Conservation (phyloP, 2,888 invertebrate species). For the Cantharis nigra region DNA sequence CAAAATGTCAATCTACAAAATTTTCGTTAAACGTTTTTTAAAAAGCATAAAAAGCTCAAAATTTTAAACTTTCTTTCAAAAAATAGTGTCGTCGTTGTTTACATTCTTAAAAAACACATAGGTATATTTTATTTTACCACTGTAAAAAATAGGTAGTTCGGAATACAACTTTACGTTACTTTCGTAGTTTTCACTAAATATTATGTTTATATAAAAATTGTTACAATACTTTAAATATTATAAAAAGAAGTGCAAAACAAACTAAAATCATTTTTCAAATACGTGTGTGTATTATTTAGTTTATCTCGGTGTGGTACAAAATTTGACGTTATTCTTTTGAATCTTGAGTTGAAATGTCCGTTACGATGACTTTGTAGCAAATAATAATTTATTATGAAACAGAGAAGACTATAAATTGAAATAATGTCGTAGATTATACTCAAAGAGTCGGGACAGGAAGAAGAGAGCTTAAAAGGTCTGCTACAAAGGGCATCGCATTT, state of each 20-base stretch:
- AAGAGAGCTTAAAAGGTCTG: too few relatives aligned
- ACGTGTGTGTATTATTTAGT: background rate
- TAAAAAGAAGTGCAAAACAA: background rate
- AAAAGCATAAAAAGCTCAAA: background rate
- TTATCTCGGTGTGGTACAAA: background rate
- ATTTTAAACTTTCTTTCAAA: background rate
- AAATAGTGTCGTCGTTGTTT: conserved; percentile 7
- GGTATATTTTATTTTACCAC: background rate
- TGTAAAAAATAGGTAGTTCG: background rate
- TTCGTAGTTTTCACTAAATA: background rate
- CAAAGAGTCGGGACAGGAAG: background rate
- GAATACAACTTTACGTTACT: background rate
- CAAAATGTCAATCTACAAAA: conserved; percentile 15
- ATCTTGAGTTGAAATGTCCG: background rate
- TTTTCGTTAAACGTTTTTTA: background rate
- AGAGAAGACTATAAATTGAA: background rate
- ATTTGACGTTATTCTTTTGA: background rate
- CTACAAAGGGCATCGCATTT: background rate
- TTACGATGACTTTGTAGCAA: background rate
- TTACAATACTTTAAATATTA: background rate
- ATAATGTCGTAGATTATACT: background rate
- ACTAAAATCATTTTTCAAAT: background rate
- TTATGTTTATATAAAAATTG: background rate
- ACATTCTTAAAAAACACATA: conserved; percentile 12
- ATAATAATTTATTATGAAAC: background rate